Percentiles rank a stretch among this genome's conserved stretches.
Evolutionary conservation across 1,140 invertebrate genomes (phyloP).

Genomic region (Camponotus floridanus): DNA sequence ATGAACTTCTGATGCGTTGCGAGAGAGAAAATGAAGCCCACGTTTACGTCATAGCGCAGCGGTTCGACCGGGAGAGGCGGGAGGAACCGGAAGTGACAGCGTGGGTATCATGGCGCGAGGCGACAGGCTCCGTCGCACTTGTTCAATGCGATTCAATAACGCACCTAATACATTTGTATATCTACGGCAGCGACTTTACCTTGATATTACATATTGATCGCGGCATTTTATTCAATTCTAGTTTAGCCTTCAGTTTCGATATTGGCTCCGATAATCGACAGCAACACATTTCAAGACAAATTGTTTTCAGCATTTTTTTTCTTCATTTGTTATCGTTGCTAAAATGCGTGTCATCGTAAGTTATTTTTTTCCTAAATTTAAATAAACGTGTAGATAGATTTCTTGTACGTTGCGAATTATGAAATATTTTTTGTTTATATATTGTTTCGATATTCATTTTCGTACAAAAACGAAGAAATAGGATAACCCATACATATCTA

Average conservation of each 20-base stretch:
- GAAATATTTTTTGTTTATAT: no score
- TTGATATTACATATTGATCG: not conserved
- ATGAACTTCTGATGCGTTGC: slow-evolving; percentile 62
- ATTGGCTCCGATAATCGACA: not conserved
- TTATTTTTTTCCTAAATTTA: not conserved
- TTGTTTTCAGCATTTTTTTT: not conserved
- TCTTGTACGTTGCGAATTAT: not conserved
- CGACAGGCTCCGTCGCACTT: slow-evolving; percentile 65
- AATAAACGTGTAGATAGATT: not conserved
- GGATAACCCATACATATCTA: not conserved
- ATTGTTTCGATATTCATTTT: not conserved
- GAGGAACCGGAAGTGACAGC: slow-evolving; percentile 52
- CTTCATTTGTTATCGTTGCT: not conserved
- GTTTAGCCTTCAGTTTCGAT: not conserved
- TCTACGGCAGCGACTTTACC: not conserved
- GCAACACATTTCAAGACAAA: not conserved
- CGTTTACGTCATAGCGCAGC: slow-evolving; percentile 23
- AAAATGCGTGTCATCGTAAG: not conserved
- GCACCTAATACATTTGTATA: slow-evolving; percentile 57
- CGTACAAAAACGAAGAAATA: not conserved
- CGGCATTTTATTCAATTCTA: slow-evolving; percentile 13
- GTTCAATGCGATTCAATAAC: slow-evolving; percentile 66
- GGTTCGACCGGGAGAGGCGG: slow-evolving; percentile 7
- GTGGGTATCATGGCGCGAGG: slow-evolving; percentile 59
- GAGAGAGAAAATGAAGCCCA: slow-evolving; percentile 27